Evolutionary conservation across 2,888 invertebrate species (phyloP).

Genomic region (Andrena fulva): DNA sequence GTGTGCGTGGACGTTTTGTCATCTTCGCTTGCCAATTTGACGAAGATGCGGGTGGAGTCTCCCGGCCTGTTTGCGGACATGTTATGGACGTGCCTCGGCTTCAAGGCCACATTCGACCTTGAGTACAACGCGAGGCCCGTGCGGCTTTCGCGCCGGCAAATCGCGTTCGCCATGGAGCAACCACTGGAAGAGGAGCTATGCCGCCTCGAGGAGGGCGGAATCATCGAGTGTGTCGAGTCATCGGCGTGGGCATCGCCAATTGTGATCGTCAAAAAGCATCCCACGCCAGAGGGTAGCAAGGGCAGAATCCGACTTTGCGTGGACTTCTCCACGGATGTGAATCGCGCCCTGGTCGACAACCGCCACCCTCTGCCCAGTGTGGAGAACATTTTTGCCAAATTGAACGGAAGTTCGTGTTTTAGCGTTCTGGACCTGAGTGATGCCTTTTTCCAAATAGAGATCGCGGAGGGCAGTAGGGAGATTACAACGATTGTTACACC

Average conservation of each 20-base stretch:
- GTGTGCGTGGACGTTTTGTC: neutral
- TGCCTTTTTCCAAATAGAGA: neutral
- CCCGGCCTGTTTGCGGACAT: neutral
- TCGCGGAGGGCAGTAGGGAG: neutral
- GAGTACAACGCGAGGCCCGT: neutral
- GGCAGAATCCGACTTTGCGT: neutral
- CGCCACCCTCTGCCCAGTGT: neutral
- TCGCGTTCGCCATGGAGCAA: neutral
- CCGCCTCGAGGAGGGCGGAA: neutral
- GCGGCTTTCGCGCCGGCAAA: neutral
- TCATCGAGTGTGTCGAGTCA: neutral
- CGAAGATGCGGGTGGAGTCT: neutral
- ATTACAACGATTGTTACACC: neutral
- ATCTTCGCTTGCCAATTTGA: neutral
- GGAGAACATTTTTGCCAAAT: neutral
- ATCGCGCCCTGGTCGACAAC: neutral
- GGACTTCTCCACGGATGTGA: neutral
- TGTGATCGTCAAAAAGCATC: neutral
- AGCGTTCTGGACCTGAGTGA: neutral
- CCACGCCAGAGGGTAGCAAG: too few relatives aligned
- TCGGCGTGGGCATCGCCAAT: neutral
- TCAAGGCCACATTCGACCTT: neutral
- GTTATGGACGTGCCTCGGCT: neutral
- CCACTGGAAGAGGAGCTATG: neutral
- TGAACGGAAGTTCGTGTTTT: neutral